These are phyloP conservation scores for Liparis tanakae DNA, from an alignment of 2,797 vertebrate species.

Conservation along the genomic window DNA sequence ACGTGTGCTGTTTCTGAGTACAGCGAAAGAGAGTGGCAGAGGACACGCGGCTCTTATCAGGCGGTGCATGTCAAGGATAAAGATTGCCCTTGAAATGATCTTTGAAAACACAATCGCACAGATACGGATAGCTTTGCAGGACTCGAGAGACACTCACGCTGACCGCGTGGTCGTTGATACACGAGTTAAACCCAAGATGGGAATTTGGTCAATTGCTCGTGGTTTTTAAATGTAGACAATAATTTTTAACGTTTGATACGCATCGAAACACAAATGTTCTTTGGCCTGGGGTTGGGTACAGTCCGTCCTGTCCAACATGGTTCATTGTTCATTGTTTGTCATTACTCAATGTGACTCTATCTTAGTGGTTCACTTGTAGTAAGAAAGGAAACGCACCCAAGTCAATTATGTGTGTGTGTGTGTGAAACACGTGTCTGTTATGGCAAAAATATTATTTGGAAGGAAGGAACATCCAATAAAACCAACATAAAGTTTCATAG, in stretches of 20 bases:
- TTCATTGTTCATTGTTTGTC: not conserved
- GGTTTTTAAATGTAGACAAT: not conserved
- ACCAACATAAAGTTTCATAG: not conserved
- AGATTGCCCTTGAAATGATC: constrained; percentile 46
- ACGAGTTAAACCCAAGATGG: not conserved
- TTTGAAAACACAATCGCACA: constrained; percentile 37
- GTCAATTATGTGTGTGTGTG: not conserved
- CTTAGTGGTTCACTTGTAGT: not conserved
- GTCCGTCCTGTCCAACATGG: not conserved
- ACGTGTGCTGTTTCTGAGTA: not conserved
- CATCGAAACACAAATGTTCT: not conserved
- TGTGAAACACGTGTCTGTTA: not conserved
- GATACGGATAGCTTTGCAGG: constrained; percentile 20
- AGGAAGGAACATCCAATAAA: not conserved
- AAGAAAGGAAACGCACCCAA: not conserved
- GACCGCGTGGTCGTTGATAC: not conserved
- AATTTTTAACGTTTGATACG: not conserved
- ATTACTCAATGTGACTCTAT: not conserved
- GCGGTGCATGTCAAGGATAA: constrained; percentile 35
- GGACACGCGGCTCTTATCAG: constrained; percentile 34
- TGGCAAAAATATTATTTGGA: not conserved
- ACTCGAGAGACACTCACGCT: constrained; percentile 19
- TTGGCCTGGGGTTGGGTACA: not conserved
- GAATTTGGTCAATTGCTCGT: not conserved
- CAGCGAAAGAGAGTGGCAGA: not conserved